phyloP scores from a whole-genome alignment of 2,888 invertebrate species.

The Peribatodes rhomboidaria region DNA sequence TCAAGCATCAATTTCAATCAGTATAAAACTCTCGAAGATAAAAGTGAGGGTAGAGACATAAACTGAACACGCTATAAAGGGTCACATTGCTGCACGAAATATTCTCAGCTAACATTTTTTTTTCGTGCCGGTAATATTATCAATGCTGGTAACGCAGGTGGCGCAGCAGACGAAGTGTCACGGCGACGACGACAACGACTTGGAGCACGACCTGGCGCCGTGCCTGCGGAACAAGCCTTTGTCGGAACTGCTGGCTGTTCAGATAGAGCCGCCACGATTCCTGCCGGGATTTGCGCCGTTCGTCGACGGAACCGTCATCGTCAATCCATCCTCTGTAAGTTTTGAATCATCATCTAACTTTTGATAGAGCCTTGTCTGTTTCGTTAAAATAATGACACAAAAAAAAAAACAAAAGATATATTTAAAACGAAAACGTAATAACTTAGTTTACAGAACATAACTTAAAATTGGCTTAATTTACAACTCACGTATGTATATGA shows the following conservation, averaged over 20 bases:
- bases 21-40: background rate
- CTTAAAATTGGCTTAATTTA: background rate
- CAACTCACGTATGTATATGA: too few relatives aligned
- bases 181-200: constrained; percentile 92
- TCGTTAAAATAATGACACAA: background rate
- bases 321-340: constrained; percentile 88
- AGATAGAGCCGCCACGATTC: constrained; percentile 93
- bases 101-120: background rate
- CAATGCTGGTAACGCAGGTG: constrained; percentile 76
- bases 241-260: constrained; percentile 90
- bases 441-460: background rate
- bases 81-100: too few relatives aligned
- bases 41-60: background rate
- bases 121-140: background rate
- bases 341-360: background rate
- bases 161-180: constrained; percentile 94
- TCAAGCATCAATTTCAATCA: too few relatives aligned
- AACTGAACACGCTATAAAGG: too few relatives aligned
- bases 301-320: constrained; percentile 95
- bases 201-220: constrained; percentile 94
- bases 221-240: constrained; percentile 93
- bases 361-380: background rate
- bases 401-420: background rate
- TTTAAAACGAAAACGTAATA: background rate
- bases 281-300: constrained; percentile 97